Evolutionary conservation across 2,797 vertebrate genomes (phyloP).

Genomic region (Poeciliopsis presidionis): DNA sequence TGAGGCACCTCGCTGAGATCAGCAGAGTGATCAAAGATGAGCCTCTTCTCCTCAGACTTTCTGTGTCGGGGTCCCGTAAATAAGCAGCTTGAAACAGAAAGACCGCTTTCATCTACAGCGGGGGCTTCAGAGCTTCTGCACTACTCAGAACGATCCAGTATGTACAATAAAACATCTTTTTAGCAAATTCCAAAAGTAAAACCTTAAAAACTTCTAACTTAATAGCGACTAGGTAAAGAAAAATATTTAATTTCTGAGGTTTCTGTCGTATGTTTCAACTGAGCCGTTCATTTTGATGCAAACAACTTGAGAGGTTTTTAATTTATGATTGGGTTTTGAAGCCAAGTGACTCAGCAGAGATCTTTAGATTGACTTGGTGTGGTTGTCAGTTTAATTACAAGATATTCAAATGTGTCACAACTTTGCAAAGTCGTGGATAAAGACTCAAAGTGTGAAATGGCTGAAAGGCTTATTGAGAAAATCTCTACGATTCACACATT

Average conservation of each 20-base stretch:
- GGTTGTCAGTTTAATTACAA: background rate
- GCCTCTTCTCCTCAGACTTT: background rate
- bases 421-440: background rate
- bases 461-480: background rate
- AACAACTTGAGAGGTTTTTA: background rate
- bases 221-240: background rate
- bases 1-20: background rate
- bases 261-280: background rate
- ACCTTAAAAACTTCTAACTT: too few species aligned
- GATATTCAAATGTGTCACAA: background rate
- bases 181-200: background rate
- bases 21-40: background rate
- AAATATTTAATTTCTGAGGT: background rate
- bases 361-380: background rate
- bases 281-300: background rate
- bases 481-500: background rate
- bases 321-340: background rate
- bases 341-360: background rate
- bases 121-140: background rate
- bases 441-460: background rate
- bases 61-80: slow-evolving; percentile 10
- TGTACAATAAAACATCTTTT: background rate
- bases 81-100: background rate
- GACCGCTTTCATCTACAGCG: slow-evolving; percentile 2
- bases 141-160: background rate